These are phyloP conservation scores for Parnassius mnemosyne DNA, from an alignment of 2,888 invertebrate genomes.

Conservation along the genomic window DNA sequence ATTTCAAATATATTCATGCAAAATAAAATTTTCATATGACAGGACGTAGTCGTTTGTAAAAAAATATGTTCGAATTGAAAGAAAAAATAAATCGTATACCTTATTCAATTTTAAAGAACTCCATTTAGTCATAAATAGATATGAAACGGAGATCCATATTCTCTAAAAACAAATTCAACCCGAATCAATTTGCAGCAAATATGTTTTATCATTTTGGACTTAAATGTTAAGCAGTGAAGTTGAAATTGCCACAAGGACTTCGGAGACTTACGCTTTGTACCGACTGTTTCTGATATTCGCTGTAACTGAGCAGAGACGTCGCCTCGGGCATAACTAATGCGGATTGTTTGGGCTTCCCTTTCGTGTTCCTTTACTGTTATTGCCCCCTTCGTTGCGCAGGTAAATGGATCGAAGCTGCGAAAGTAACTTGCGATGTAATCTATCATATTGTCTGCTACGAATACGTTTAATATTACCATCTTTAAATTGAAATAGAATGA, in stretches of 20 bases:
- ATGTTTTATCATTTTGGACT: background rate
- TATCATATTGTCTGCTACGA: background rate
- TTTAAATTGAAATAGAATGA: too few species aligned
- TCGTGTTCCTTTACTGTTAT: background rate
- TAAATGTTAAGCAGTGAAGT: background rate
- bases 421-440: background rate
- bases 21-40: background rate
- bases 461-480: background rate
- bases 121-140: slow-evolving; percentile 8
- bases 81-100: background rate
- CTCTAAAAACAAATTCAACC: background rate
- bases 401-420: slow-evolving; percentile 13
- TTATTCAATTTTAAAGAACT: slow-evolving; percentile 1
- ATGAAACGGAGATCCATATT: slow-evolving; percentile 3
- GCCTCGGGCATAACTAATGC: slow-evolving; percentile 12
- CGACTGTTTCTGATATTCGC: background rate
- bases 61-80: background rate
- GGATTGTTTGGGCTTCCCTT: slow-evolving; percentile 11
- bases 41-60: background rate
- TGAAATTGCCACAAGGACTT: background rate
- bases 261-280: background rate
- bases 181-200: background rate
- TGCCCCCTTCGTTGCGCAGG: background rate
- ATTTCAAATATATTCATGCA: background rate
- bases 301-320: slow-evolving; percentile 5